Evolutionary conservation across 2,797 vertebrate species (phyloP).

Genomic region (Aulostomus chinensis): DNA sequence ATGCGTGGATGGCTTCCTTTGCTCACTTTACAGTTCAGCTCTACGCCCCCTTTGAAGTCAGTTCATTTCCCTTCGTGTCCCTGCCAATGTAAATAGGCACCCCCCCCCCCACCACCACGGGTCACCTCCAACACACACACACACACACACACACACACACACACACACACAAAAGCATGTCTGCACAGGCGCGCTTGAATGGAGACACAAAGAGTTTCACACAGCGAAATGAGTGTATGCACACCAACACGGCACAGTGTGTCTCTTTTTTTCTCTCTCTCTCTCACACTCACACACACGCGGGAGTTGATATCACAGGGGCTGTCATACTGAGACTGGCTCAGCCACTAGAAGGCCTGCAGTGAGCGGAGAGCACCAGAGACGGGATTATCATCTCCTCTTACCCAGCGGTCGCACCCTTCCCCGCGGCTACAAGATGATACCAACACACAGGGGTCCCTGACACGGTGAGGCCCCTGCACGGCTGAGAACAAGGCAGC

Average conservation of each 20-base stretch:
- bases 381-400: slow-evolving; percentile 59
- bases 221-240: slow-evolving; percentile 12
- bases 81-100: slow-evolving; percentile 85
- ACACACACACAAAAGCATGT: slow-evolving; percentile 29
- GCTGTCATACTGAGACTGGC: slow-evolving; percentile 60
- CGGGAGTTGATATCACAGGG: neutral
- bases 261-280: neutral
- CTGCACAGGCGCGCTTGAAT: slow-evolving; percentile 48
- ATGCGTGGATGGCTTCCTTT: slow-evolving; percentile 67
- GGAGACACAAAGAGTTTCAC: slow-evolving; percentile 41
- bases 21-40: slow-evolving; percentile 74
- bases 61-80: slow-evolving; percentile 80
- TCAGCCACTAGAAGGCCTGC: slow-evolving; percentile 49
- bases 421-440: slow-evolving; percentile 78
- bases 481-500: slow-evolving; percentile 27
- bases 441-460: slow-evolving; percentile 39
- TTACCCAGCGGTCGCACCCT: slow-evolving; percentile 79
- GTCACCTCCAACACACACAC: slow-evolving; percentile 64
- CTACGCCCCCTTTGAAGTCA: slow-evolving; percentile 84
- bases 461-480: slow-evolving; percentile 17
- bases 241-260: slow-evolving; percentile 13
- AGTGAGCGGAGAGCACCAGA: slow-evolving; percentile 34
- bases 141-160: slow-evolving; percentile 30
- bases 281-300: slow-evolving; percentile 2
- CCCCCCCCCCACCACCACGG: slow-evolving; percentile 62